Base-by-base conservation (phyloP, 2,797 vertebrate species). In the Diplodus puntazzo region DNA sequence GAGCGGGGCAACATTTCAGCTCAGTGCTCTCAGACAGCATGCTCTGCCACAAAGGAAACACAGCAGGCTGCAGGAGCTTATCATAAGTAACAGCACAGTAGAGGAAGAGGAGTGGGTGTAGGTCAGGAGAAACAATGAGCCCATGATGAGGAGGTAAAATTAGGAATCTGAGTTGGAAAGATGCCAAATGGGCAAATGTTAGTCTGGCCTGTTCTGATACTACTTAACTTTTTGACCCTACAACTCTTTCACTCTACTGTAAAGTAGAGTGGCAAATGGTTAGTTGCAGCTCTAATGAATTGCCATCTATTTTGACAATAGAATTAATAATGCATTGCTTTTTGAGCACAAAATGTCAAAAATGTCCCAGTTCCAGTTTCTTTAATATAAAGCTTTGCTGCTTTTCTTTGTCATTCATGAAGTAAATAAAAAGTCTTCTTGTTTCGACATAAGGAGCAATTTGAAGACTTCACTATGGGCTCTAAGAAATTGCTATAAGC, bases 91-190 rank as follows among this genome's bases (percentile, higher is more conserved):
- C 52, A 68, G 81, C 64, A 63, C 49, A 69, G 64, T 3, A 17
- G 59, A 82, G 48, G 48, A 67, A 61, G 60, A 81, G 23, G 68
- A 27, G 68, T 81, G 73, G 70, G 69, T 70, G 81, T 70, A 68
- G 81, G 72, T 82, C 65, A 46, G 48, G 4, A 45, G 59, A 65
- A 85, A 87, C 79, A 79, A 80, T 69, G 76, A 78, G 45, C 42
- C 67, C 30, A 55, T 42, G 45, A 63, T 64, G 54, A 75, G 43
- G 57, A 72, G 64, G 65, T 23, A 50, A 77, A 82, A 84, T 52
- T 52, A 63, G 71, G 63, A 81, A 59, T 70, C 57, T 65, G 8
- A 16, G 13, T 63, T 63, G 74, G 48, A 68, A 70, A 73, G 45
- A 59, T 75, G 61, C 82, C 73, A 73, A 59, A 5, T 3, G 61